phyloP scores from a whole-genome alignment of 2,797 vertebrate genomes.

The Leptodactylus fallax region DNA sequence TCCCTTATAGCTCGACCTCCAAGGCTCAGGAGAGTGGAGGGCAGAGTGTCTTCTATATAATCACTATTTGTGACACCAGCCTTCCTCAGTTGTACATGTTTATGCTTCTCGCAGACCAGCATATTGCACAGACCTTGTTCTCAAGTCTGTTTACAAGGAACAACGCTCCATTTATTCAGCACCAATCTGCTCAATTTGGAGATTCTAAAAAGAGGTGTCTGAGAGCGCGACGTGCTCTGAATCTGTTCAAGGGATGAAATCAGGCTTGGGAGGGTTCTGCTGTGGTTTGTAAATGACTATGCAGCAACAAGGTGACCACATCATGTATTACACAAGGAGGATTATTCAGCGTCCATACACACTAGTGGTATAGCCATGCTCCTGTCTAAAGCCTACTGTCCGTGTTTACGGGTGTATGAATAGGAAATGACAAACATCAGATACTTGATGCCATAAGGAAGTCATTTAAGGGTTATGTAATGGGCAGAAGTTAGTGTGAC shows the following conservation, averaged over 20 bases:
- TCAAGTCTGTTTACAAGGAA: slow-evolving; percentile 55
- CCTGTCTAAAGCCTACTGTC: not conserved
- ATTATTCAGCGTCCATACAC: not conserved
- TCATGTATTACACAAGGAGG: slow-evolving; percentile 4
- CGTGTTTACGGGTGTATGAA: not conserved
- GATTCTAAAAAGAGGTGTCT: slow-evolving; percentile 53
- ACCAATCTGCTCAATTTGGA: slow-evolving; percentile 45
- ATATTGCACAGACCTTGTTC: slow-evolving; percentile 42
- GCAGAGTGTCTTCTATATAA: not conserved
- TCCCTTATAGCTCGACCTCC: not conserved
- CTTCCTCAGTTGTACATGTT: slow-evolving; percentile 16
- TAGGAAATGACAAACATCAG: not conserved
- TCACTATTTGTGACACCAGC: not conserved
- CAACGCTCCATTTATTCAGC: slow-evolving; percentile 61
- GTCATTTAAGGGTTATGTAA: not conserved
- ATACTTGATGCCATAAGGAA: not conserved
- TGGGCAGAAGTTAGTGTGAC: too few species aligned
- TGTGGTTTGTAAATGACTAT: slow-evolving; percentile 53
- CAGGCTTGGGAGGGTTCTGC: not conserved
- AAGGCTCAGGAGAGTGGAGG: too few species aligned
- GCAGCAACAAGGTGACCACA: slow-evolving; percentile 26
- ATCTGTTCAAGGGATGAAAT: slow-evolving; percentile 11
- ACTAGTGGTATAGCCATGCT: not conserved
- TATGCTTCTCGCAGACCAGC: slow-evolving; percentile 23
- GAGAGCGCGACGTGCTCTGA: slow-evolving; percentile 30